Evolutionary conservation across 2,797 vertebrate species (phyloP), one percentile per base, ranked within the genome.

Genomic region (Gadopsis marmoratus): DNA sequence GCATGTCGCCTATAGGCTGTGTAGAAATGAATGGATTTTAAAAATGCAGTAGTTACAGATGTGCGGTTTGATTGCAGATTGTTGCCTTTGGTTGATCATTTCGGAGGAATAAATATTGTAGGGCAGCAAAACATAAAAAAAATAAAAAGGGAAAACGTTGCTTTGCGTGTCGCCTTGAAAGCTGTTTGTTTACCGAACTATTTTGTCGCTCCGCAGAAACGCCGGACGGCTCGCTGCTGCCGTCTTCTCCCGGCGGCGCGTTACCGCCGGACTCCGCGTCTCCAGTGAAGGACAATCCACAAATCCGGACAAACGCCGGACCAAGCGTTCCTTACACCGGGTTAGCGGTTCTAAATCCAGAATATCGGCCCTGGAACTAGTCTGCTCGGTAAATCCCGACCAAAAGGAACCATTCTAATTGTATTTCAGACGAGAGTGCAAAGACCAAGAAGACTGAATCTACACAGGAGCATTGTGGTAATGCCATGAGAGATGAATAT

Each of bases 321-420:
- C 88, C 85, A 5, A 86, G 60, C 71, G 87, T 90, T 48, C 67
- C 89, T 47, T 93, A 86, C 75, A 70, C 87, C 7, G 94, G 92
- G 7, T 48, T 94, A 26, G 87, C 88, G 1, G 78, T 84, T 78
- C 80, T 93, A 78, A 92, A 90, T 31, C 79, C 89, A 23, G 95
- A 95, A 66, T 96, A 96, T 83, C 90, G 95, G 63, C 96, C 96
- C 16, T 96, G 96, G 96, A 96, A 96, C 65, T 96, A 92, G 70
- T 23, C 7, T 5, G 0, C 63, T 47, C 35, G 61, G 10, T 71
- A 0, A 47, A 45, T n/a, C 47, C 7, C 16, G 12, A 50, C n/a
- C 1, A n/a, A n/a, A 48, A 4, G 2, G 2, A 65, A 21, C 33
- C 5, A 5, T 9, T 17, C 13, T 7, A 9, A 39, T 45, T 10